phyloP scores from a whole-genome alignment of 2,797 vertebrate species.

The Chelon labrosus region DNA sequence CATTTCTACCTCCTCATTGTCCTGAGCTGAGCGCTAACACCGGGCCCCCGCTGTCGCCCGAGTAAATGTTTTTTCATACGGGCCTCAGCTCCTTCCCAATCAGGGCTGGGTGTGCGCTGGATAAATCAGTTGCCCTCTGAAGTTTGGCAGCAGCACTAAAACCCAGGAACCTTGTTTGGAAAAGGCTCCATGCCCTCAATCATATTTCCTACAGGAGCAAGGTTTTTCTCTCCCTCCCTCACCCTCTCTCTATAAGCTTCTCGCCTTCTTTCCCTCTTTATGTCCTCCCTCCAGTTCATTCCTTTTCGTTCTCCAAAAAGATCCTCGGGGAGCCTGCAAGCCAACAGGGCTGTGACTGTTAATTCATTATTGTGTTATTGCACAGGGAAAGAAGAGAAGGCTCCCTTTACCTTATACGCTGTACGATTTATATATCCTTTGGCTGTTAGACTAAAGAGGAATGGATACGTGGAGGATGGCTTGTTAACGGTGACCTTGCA shows the following conservation, averaged over 20 bases:
- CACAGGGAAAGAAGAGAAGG: conserved; percentile 65
- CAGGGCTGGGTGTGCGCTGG: conserved; percentile 75
- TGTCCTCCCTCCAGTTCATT: conserved; percentile 52
- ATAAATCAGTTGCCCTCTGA: conserved; percentile 84
- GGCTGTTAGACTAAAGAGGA: conserved; percentile 57
- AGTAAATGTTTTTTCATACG: conserved; percentile 81
- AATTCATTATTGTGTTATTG: conserved; percentile 84
- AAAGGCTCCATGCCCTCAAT: conserved; percentile 77
- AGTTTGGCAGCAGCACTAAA: conserved; percentile 84
- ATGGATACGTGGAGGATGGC: conserved; percentile 62
- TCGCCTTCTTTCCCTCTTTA: conserved; percentile 53
- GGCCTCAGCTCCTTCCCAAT: conserved; percentile 73
- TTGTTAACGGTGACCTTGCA: conserved; percentile 74
- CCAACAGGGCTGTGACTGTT: conserved; percentile 75
- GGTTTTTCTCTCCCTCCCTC: conserved; percentile 45
- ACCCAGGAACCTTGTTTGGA: conserved; percentile 77
- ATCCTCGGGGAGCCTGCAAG: conserved; percentile 73
- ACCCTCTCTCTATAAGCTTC: conserved; percentile 38
- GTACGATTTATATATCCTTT: conserved; percentile 78
- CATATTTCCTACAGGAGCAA: conserved; percentile 79
- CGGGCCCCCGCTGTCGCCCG: conserved; percentile 67
- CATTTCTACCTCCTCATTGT: conserved; percentile 15
- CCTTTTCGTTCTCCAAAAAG: conserved; percentile 51
- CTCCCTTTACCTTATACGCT: conserved; percentile 70
- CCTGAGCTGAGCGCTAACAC: conserved; percentile 46